These are phyloP conservation scores for Apostichopus californicus DNA, from an alignment of 35 echinoderm and acorn worm species.

Conservation along the genomic window DNA sequence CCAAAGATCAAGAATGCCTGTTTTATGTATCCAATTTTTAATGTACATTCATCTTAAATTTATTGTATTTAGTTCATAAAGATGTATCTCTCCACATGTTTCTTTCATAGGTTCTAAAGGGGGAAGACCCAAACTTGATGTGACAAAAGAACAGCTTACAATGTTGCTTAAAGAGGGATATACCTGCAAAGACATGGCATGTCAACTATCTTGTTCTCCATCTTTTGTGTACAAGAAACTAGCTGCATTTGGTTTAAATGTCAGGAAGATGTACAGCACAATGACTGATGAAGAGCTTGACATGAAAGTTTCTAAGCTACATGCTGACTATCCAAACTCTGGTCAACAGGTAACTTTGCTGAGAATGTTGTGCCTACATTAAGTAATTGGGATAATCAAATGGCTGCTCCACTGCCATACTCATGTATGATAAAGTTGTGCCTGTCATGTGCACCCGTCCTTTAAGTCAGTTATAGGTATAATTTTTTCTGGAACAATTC, in stretches of 20 bases:
- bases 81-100: too few relatives aligned
- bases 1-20: too few relatives aligned
- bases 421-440: too few relatives aligned
- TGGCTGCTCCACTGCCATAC: too few relatives aligned
- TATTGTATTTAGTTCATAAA: too few relatives aligned
- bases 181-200: constrained; percentile 10
- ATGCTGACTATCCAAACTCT: constrained; percentile 31
- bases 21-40: too few relatives aligned
- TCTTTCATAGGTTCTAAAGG: constrained; percentile 18
- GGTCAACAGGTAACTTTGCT: neutral
- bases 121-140: constrained; percentile 2
- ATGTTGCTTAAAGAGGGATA: neutral
- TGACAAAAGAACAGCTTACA: neutral
- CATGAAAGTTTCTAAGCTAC: neutral
- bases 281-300: constrained; percentile 19
- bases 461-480: too few relatives aligned
- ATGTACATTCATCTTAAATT: too few relatives aligned
- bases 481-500: too few relatives aligned
- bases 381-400: too few relatives aligned
- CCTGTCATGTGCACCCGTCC: too few relatives aligned
- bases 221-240: constrained; percentile 19
- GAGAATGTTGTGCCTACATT: too few relatives aligned
- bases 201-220: neutral
- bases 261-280: neutral
- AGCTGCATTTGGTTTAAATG: neutral